These are phyloP conservation scores for Melanchra persicariae DNA, from an alignment of 2,888 invertebrate species.

Conservation along the genomic window DNA sequence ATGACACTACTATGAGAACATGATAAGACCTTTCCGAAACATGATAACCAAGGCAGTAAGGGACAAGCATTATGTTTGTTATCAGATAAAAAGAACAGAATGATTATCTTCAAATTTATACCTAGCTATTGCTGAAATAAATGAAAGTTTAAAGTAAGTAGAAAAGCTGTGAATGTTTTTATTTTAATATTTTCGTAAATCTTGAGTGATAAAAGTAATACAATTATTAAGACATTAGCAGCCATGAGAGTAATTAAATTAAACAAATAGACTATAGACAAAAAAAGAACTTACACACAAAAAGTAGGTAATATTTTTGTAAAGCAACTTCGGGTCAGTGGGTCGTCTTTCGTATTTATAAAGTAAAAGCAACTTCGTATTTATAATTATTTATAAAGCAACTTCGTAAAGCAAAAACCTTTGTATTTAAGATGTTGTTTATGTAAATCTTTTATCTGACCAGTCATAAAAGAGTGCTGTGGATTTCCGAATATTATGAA, in stretches of 20 bases:
- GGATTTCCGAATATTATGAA: not conserved
- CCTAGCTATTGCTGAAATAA: too few relatives aligned
- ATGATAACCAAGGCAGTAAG: constrained; percentile 1
- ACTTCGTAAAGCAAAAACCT: not conserved
- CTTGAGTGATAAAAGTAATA: not conserved
- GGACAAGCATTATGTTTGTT: not conserved
- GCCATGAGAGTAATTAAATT: not conserved
- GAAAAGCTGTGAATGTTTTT: not conserved
- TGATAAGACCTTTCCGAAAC: not conserved
- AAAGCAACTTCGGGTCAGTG: too few relatives aligned
- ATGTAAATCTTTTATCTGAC: not conserved
- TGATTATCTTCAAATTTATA: constrained; percentile 1
- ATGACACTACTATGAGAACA: not conserved
- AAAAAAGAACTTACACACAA: not conserved
- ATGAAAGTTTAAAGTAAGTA: too few relatives aligned
- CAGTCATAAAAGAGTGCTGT: not conserved
- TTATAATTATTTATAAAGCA: too few relatives aligned
- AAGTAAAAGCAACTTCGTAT: too few relatives aligned
- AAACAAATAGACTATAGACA: not conserved
- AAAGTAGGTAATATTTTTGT: not conserved
- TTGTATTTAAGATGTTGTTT: not conserved
- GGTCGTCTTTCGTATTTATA: too few relatives aligned
- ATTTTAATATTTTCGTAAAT: not conserved
- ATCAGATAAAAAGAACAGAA: constrained; percentile 3
- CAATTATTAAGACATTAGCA: not conserved